Base-by-base conservation (phyloP, 2,797 vertebrate species). In the Tenualosa ilisha region DNA sequence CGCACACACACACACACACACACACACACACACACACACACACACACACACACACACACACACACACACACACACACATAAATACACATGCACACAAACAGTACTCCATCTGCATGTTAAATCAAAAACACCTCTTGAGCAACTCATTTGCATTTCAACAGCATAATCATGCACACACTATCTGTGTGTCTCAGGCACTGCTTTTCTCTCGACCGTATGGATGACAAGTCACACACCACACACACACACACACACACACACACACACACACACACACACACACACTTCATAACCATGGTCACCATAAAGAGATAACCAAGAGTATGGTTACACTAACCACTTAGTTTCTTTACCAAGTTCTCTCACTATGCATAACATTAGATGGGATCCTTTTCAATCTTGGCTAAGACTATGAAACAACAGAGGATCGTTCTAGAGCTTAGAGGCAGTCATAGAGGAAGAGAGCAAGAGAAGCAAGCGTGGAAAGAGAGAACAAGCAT, bases 101-200 rank as follows among this genome's bases (percentile, higher is more conserved):
- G 3, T 46, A 1, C 72, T 79, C 17, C 72, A 79, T 43, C 40
- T 79, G 72, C 72, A 79, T 17, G 40, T 79, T 22, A 79, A 46
- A 43, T 85, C 85, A 84, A 84, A 87, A 89, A 88, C 82, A 86
- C 86, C 86, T 87, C 85, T 87, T 82, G 82, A 85, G 81, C 82
- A 81, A 24, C 75, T 26, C 83, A 89, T 89, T 89, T 89, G 88
- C 85, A 87, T 87, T 22, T 86, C 81, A 82, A 88, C 85, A 81
- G 82, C 84, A 89, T 84, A 83, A 88, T 84, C 84, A 85, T 54
- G 11, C n/a, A 84, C 83, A 61, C 81, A 88, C 79, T 82, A 43
- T 82, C 82, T 81, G n/a, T 51, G 61, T 46, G 63, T 75, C 61
- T 63, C 24, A 2, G 1, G 1, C n/a, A 9, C 59, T 63, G 6